Evolutionary conservation across 2,888 invertebrate species (phyloP).

Genomic region (Microplitis manilae): DNA sequence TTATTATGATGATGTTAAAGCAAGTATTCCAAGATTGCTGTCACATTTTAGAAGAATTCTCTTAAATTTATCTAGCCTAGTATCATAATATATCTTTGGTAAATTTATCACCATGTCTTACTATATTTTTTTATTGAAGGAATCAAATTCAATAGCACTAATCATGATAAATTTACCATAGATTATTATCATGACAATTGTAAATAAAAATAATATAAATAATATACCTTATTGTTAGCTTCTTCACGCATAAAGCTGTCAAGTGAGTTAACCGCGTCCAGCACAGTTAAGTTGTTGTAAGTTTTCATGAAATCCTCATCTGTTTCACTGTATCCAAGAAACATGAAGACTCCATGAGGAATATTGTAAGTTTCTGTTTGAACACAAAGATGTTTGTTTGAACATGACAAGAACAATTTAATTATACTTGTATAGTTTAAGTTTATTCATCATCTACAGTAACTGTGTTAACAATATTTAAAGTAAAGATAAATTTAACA

Average conservation of each 20-base stretch:
- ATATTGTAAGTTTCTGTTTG: conserved; percentile 81
- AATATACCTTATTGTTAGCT: conserved; percentile 80
- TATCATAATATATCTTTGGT: too few species aligned
- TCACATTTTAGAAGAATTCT: too few species aligned
- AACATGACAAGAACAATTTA: conserved; percentile 30
- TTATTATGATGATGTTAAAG: too few species aligned
- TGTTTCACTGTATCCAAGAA: conserved; percentile 91
- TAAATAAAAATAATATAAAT: conserved; percentile 3
- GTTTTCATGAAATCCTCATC: conserved; percentile 88
- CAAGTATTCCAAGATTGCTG: too few species aligned
- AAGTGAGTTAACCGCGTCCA: conserved; percentile 86
- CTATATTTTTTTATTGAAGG: too few species aligned
- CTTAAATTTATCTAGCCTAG: too few species aligned
- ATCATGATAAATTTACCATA: neutral
- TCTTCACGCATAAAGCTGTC: conserved; percentile 85
- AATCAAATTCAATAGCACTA: too few species aligned
- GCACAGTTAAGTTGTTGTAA: conserved; percentile 87
- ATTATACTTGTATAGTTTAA: neutral
- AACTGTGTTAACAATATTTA: conserved; percentile 29
- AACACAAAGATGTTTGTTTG: conserved; percentile 29
- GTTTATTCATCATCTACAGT: neutral
- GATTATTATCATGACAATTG: neutral
- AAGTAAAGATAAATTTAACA: neutral
- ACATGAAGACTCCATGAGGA: conserved; percentile 88
- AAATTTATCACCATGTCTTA: too few species aligned